These are phyloP conservation scores for Prionailurus viverrinus DNA, from an alignment of 2,113 vertebrate species.

Conservation along the genomic window DNA sequence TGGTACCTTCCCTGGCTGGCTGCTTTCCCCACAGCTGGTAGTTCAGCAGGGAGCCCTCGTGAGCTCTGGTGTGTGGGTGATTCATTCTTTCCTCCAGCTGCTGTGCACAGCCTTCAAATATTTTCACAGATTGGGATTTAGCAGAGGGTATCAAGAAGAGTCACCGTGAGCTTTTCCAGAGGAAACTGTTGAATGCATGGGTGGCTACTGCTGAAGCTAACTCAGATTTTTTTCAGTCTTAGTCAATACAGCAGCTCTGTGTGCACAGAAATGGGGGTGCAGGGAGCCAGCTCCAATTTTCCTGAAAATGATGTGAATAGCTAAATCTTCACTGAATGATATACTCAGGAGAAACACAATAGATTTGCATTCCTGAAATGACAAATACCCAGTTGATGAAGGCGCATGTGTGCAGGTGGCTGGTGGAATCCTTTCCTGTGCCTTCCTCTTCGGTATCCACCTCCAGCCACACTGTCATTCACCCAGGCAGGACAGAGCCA, in stretches of 20 bases:
- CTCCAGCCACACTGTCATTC: background rate
- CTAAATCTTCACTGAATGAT: background rate
- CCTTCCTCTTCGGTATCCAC: background rate
- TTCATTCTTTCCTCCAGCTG: background rate
- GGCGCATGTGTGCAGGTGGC: background rate
- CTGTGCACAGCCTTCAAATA: background rate
- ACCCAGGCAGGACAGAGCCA: background rate
- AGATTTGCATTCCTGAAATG: background rate
- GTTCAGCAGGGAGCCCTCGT: background rate
- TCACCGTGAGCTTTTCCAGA: background rate
- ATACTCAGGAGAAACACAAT: background rate
- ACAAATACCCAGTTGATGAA: background rate
- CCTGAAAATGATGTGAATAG: background rate
- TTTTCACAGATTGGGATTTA: background rate
- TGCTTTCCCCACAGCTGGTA: background rate
- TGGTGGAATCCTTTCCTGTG: background rate
- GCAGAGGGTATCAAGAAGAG: background rate
- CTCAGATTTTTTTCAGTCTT: background rate
- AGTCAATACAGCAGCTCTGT: background rate
- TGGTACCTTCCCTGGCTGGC: background rate
- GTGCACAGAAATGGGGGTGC: background rate
- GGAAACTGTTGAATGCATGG: background rate
- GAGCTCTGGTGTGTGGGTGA: background rate
- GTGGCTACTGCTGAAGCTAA: background rate
- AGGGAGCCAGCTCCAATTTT: background rate